Evolutionary conservation across 1,140 invertebrate species (phyloP).

Genomic region (Vollenhovia emeryi): DNA sequence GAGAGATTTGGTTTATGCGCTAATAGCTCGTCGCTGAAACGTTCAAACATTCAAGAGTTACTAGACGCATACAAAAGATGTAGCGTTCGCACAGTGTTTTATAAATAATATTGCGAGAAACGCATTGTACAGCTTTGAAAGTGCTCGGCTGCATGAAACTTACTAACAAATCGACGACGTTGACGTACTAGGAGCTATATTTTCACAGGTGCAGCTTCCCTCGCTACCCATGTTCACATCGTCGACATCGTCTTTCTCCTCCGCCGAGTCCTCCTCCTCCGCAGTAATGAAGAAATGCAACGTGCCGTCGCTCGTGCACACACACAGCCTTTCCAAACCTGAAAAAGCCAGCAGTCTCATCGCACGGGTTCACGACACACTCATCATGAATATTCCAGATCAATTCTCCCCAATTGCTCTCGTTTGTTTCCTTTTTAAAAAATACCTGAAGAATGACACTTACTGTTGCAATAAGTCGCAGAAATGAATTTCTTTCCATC

Average conservation of each 20-base stretch:
- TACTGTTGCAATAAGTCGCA: conserved; percentile 91
- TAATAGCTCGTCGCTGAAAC: conserved; percentile 83
- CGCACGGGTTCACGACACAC: not conserved
- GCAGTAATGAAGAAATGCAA: conserved; percentile 93
- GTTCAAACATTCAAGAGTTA: conserved; percentile 3
- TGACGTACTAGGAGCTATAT: conserved; percentile 80
- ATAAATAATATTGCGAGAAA: not conserved
- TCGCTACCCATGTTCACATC: conserved; percentile 86
- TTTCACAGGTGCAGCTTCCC: conserved; percentile 67
- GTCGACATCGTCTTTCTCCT: conserved; percentile 89
- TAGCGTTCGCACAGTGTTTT: not conserved
- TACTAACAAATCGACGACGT: conserved; percentile 77
- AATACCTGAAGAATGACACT: conserved; percentile 67
- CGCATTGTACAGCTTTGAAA: not conserved
- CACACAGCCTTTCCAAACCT: conserved; percentile 94
- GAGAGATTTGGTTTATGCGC: conserved; percentile 86
- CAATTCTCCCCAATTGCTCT: not conserved
- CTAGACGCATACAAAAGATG: not conserved
- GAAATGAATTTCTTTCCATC: conserved; percentile 90
- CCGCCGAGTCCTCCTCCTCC: conserved; percentile 89
- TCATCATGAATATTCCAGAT: not conserved
- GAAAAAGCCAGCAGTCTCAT: conserved; percentile 44
- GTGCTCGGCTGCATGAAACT: conserved; percentile 40
- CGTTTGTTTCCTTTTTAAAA: not conserved
- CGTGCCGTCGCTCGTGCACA: conserved; percentile 91